A percentile compares a stretch with the other conserved stretches of the same genome.
Evolutionary conservation across 2,888 invertebrate species (phyloP).

Genomic region (Megalurothrips usitatus): DNA sequence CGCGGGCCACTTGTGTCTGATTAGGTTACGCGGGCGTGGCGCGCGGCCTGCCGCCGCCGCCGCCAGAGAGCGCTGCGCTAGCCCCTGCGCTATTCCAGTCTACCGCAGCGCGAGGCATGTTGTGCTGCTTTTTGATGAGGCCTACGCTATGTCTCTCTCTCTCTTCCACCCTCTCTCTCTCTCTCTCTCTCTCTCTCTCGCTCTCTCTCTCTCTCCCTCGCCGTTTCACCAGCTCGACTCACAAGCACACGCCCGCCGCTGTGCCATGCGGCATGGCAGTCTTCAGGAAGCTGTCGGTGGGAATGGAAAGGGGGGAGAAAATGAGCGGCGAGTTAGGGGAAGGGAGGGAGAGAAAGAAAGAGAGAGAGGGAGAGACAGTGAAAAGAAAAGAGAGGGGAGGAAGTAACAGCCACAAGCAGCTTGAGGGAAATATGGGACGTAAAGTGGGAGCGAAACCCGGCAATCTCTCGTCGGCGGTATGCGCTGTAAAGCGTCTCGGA

Average conservation of each 20-base stretch:
- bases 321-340: background rate
- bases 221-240: background rate
- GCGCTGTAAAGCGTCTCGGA: too few species aligned
- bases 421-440: too few species aligned
- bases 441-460: too few species aligned
- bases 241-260: background rate
- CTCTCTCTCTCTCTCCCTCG: slow-evolving; percentile 1
- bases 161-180: background rate
- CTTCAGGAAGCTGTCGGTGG: background rate
- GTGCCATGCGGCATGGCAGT: background rate
- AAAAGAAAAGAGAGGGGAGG: background rate
- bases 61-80: background rate
- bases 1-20: background rate
- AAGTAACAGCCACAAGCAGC: background rate
- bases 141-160: background rate
- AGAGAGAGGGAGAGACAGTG: background rate
- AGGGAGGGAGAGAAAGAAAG: background rate
- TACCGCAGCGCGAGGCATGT: background rate
- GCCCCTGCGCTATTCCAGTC: slow-evolving; percentile 1
- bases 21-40: background rate
- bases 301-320: background rate
- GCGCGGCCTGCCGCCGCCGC: background rate
- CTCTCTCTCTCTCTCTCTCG: slow-evolving; percentile 1
- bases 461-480: too few species aligned
- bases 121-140: slow-evolving; percentile 22